Base-by-base conservation (phyloP, 92 coral and sea anemone species). In the Epizoanthus fatuus region DNA sequence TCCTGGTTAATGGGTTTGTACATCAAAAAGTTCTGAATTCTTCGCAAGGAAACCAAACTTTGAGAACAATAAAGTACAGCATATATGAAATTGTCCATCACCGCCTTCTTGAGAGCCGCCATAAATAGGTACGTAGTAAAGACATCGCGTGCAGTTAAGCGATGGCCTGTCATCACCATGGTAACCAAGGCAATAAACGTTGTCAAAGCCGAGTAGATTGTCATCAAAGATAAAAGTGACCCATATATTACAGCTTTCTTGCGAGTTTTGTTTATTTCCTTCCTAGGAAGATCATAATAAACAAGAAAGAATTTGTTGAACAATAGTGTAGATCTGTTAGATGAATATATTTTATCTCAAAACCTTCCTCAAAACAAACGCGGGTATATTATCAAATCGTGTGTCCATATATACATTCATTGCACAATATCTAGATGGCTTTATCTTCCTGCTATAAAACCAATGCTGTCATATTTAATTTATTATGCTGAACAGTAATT, bases 181-280 rank as follows among this genome's bases (percentile, higher is more conserved):
- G 69, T 29, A 63, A 63, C 42, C 69, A 63, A 19, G 37, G 69
- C 69, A 19, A 63, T 14, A 25, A 63, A 63, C 35, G 69, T 63
- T 63, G 69, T 63, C 40, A 63, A 16, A 29, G 69, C 69, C 15
- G 40, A 63, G 69, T 19, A 63, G 12, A 63, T 22, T 11, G 69
- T 15, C 8, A 13, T 38, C 12, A 63, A 63, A 8, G 69, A 63
- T 38, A 63, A 25, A 14, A 63, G 20, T 10, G 40, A 19, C 2
- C 69, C 20, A 12, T 15, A 63, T 32, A 63, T 32, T 13, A 63
- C 20, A 14, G 39, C 29, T 63, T 63, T 63, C 69, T 20, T 14
- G 0, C 69, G 3, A 20, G 69, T 63, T 25, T 5, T 10, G 12
- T 4, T 20, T 0, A 63, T 63, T 29, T 63, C 69, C 10, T 63